Evolutionary conservation across 2,888 invertebrate species (phyloP).

Genomic region (Mimas tiliae): DNA sequence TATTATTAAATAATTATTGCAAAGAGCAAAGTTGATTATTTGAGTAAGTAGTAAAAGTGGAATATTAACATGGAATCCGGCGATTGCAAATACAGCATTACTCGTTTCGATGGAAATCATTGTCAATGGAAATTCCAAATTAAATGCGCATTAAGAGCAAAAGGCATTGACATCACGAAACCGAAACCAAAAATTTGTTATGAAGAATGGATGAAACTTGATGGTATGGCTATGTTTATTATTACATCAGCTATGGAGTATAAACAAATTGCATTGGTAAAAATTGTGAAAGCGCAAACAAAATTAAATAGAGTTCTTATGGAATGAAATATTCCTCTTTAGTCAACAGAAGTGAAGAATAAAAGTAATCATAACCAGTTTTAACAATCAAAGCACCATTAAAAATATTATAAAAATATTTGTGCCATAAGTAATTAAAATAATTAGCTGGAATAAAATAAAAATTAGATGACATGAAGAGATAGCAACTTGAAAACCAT

Average conservation of each 20-base stretch:
- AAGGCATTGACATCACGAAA: background rate
- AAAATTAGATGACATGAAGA: slow-evolving; percentile 44
- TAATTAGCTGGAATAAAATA: slow-evolving; percentile 29
- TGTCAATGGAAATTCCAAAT: background rate
- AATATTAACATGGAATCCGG: no score
- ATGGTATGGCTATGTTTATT: background rate
- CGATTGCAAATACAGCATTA: no score
- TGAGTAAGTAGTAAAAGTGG: no score
- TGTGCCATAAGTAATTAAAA: background rate
- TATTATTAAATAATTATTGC: no score
- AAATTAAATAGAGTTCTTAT: no score
- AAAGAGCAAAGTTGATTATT: no score
- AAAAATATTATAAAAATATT: slow-evolving; percentile 1
- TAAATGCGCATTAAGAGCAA: slow-evolving; percentile 9
- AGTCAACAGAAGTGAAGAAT: background rate
- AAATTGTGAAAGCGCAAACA: slow-evolving; percentile 31
- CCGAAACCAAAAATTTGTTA: no score
- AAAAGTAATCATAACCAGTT: background rate
- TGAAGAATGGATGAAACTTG: background rate
- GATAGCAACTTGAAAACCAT: slow-evolving; percentile 49
- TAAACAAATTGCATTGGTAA: slow-evolving; percentile 13
- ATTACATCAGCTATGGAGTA: background rate
- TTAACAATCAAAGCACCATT: background rate
- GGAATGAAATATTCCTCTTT: no score
- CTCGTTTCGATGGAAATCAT: background rate